These are phyloP conservation scores for Apoda limacodes DNA, from an alignment of 2,888 invertebrate genomes.

Conservation along the genomic window DNA sequence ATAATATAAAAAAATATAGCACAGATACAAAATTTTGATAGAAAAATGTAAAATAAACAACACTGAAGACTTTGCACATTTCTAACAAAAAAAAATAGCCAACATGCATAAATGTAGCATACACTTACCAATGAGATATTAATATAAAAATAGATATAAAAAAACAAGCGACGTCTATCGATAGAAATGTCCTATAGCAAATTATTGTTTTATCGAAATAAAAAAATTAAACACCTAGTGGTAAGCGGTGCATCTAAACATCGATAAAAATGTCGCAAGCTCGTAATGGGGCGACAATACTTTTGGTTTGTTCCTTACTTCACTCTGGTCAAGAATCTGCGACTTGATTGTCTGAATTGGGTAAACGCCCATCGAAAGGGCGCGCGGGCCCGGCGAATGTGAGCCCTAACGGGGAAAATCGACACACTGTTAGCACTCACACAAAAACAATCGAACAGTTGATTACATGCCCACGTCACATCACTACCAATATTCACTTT, in stretches of 20 bases:
- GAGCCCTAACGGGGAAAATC: constrained; percentile 80
- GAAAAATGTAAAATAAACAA: no score
- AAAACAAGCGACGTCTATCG: constrained; percentile 23
- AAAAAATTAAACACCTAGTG: constrained; percentile 54
- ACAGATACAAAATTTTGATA: no score
- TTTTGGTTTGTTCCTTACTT: constrained; percentile 79
- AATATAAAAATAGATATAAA: constrained; percentile 18
- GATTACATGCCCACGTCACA: constrained; percentile 51
- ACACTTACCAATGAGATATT: constrained; percentile 20
- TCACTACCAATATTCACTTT: constrained; percentile 32
- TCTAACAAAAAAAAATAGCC: constrained; percentile 31
- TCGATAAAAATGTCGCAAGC: constrained; percentile 57
- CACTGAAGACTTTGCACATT: no score
- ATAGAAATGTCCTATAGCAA: constrained; percentile 20
- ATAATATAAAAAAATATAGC: no score
- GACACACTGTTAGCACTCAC: constrained; percentile 72
- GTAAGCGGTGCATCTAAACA: constrained; percentile 69
- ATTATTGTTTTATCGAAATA: no score
- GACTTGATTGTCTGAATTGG: constrained; percentile 91
- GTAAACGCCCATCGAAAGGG: constrained; percentile 90
- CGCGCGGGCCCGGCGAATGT: constrained; percentile 92
- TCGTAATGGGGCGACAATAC: constrained; percentile 49
- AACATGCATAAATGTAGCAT: constrained; percentile 47
- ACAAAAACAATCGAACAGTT: constrained; percentile 59
- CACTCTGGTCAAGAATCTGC: constrained; percentile 86